A percentile compares a stretch with the other conserved stretches of the same genome.
phyloP scores from a whole-genome alignment of 1,140 invertebrate genomes.

The Sitophilus oryzae region DNA sequence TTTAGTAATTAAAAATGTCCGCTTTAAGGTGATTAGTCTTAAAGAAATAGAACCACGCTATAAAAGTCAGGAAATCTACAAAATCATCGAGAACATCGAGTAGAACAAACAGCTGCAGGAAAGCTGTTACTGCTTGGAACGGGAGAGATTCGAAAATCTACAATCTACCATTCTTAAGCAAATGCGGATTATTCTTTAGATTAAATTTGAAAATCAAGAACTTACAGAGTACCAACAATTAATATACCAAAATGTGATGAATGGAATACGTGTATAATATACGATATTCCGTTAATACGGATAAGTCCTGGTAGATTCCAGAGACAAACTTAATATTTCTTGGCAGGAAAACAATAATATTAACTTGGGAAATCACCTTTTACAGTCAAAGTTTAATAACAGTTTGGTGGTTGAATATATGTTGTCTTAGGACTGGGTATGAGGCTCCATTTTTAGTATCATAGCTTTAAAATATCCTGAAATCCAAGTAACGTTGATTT shows the following conservation, averaged over 20 bases:
- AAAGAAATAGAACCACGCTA: slow-evolving; percentile 73
- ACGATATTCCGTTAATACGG: too few species aligned
- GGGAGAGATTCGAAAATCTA: slow-evolving; percentile 93
- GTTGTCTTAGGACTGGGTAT: slow-evolving; percentile 97
- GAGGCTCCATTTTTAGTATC: slow-evolving; percentile 96
- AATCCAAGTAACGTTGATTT: slow-evolving; percentile 91
- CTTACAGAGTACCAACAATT: slow-evolving; percentile 82
- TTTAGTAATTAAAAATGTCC: slow-evolving; percentile 38
- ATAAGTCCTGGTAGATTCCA: slow-evolving; percentile 88
- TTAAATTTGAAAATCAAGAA: slow-evolving; percentile 85
- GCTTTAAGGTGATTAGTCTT: slow-evolving; percentile 48
- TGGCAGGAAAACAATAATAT: slow-evolving; percentile 81
- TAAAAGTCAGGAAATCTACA: slow-evolving; percentile 79
- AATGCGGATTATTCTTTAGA: slow-evolving; percentile 97
- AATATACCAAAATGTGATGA: slow-evolving; percentile 90
- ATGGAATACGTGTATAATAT: slow-evolving; percentile 95
- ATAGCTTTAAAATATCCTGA: slow-evolving; percentile 95
- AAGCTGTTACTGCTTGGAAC: slow-evolving; percentile 85
- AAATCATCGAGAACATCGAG: slow-evolving; percentile 67
- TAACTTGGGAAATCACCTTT: slow-evolving; percentile 64
- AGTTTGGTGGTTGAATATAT: slow-evolving; percentile 77
- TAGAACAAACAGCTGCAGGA: slow-evolving; percentile 62
- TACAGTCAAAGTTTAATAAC: slow-evolving; percentile 46
- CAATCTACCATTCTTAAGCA: slow-evolving; percentile 98
- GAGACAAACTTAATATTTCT: slow-evolving; percentile 86